Base-by-base conservation (phyloP, 2,797 vertebrate genomes). In the Fistularia tabacaria region DNA sequence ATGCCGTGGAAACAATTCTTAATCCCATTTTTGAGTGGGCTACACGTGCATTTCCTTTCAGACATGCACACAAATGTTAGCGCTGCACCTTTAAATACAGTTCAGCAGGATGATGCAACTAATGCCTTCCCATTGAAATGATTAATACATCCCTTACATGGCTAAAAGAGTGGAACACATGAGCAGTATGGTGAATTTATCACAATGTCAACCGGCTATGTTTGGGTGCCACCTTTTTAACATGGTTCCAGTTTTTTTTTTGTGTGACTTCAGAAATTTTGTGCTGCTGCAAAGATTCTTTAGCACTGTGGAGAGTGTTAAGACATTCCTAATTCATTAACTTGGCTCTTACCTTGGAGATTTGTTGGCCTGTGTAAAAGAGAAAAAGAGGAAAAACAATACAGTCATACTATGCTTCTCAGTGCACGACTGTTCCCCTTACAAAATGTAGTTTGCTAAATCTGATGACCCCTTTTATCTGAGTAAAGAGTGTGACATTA, bases 71-170 rank as follows among this genome's bases (percentile, higher is more conserved):
- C 11, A 13, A 7, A 41, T 7, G 8, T 40, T 40, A 46, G 36
- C 42, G 9, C 63, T 68, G 54, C 54, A 48, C 66, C 57, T 64
- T 57, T 46, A 55, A 25, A 25, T 56, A 10, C 1, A 9, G 41
- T 51, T 57, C 49, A 57, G 14, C 68, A 36, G 6, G 49, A 62
- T 79, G 77, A 83, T 68, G 68, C 59, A 79, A 74, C 44, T 57
- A 11, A 44, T 59, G 52, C 44, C 64, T 38, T 60, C 3, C 47
- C 14, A 40, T 51, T 59, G 57, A 67, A 69, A 68, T 77, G 3
- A 74, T 64, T 73, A 49, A 70, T 69, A 63, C 1, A 76, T 55
- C 6, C n/a, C 3, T 49, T 36, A 10, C 15, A 58, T 53, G 12
- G 56, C 46, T 54, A 41, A n/a, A n/a, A 46, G 36, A 39, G 2